phyloP scores from a whole-genome alignment of 35 echinoderm and acorn worm genomes.

The Apostichopus japonicus region DNA sequence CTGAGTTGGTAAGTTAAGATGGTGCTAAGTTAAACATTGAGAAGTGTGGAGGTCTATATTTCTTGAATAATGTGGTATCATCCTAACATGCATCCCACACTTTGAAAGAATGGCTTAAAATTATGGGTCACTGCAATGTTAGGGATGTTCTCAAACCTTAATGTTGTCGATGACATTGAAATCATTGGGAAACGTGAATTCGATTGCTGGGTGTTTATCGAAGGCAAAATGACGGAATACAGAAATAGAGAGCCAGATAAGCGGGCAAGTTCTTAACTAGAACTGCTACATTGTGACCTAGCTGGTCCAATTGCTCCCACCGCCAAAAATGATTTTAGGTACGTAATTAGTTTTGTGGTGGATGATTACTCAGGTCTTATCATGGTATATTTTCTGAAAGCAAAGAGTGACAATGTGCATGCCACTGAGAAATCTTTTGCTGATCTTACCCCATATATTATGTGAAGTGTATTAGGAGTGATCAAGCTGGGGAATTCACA shows the following conservation, averaged over 20 bases:
- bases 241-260: slow-evolving; percentile 58
- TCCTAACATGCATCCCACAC: neutral
- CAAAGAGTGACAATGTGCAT: slow-evolving; percentile 56
- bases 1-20: slow-evolving; percentile 15
- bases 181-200: slow-evolving; percentile 27
- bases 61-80: slow-evolving; percentile 21
- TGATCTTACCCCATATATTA: slow-evolving; percentile 23
- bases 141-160: slow-evolving; percentile 45
- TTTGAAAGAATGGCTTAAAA: slow-evolving; percentile 6
- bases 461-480: slow-evolving; percentile 57
- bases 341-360: slow-evolving; percentile 42
- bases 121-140: slow-evolving; percentile 32
- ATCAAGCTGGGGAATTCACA: slow-evolving; percentile 56
- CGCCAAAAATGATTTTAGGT: slow-evolving; percentile 60
- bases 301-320: slow-evolving; percentile 34
- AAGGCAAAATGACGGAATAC: slow-evolving; percentile 61
- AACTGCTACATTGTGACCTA: slow-evolving; percentile 48
- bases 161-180: slow-evolving; percentile 35
- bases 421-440: slow-evolving; percentile 28
- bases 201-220: slow-evolving; percentile 47
- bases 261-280: neutral
- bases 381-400: slow-evolving; percentile 66
- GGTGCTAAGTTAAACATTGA: slow-evolving; percentile 33
- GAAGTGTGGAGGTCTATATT: slow-evolving; percentile 40
- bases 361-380: slow-evolving; percentile 72